These are phyloP conservation scores for Lithophane leautieri DNA, from an alignment of 2,888 invertebrate species.

Conservation along the genomic window DNA sequence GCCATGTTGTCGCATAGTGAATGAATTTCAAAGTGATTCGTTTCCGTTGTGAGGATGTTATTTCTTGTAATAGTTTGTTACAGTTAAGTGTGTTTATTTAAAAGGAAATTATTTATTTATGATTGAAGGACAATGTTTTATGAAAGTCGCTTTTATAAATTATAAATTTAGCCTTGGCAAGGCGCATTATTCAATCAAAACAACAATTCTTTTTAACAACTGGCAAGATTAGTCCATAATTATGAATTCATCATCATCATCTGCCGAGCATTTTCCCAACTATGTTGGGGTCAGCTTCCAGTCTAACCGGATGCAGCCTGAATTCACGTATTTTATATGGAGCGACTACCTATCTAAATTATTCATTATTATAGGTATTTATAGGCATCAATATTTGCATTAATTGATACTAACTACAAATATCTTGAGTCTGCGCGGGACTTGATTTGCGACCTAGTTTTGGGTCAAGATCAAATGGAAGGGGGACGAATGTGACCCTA, in stretches of 20 bases:
- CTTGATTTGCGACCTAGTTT: constrained; percentile 78
- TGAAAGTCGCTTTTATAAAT: neutral
- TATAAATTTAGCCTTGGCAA: neutral
- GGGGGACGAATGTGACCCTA: constrained; percentile 21
- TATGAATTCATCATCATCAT: too few relatives aligned
- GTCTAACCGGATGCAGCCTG: too few relatives aligned
- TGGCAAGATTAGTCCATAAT: too few relatives aligned
- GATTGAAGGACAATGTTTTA: neutral
- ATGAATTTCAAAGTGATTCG: constrained; percentile 66
- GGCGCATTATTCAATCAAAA: neutral
- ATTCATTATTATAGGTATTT: neutral
- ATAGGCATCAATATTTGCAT: neutral
- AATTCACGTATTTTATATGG: too few relatives aligned
- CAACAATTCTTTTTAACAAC: neutral
- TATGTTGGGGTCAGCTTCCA: too few relatives aligned
- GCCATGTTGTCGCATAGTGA: constrained; percentile 46
- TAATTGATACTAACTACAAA: neutral
- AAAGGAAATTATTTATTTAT: neutral
- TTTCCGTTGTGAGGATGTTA: constrained; percentile 20
- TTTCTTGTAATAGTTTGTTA: too few relatives aligned
- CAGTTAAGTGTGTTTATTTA: too few relatives aligned
- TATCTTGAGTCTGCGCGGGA: constrained; percentile 75
- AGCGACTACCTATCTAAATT: too few relatives aligned
- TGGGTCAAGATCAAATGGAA: constrained; percentile 82
- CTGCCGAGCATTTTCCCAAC: too few relatives aligned